Conservation (phyloP, 1,140 invertebrate genomes). For the Yoshiicerus persimilis region DNA sequence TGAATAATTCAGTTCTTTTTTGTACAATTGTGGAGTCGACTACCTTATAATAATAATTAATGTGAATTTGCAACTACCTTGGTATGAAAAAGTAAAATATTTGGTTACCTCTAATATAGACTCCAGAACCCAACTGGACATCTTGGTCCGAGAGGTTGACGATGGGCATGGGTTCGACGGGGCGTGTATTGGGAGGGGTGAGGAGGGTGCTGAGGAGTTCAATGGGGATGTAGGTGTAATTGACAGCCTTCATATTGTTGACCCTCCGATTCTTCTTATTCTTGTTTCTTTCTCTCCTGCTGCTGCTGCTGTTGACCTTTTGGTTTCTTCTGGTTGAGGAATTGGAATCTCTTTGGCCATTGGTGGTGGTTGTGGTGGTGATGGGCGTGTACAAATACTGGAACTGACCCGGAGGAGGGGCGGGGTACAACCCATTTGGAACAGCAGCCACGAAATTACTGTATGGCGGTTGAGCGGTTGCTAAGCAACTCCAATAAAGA, state of each 20-base stretch:
- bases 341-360: neutral
- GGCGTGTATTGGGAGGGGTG: neutral
- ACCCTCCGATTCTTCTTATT: too few relatives aligned
- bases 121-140: neutral
- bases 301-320: neutral
- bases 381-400: neutral
- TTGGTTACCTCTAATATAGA: neutral
- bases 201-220: neutral
- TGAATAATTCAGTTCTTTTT: neutral
- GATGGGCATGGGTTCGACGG: neutral
- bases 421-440: neutral
- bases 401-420: neutral
- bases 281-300: neutral
- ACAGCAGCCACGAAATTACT: neutral
- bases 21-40: too few relatives aligned
- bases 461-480: too few relatives aligned
- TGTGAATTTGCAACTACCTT: neutral
- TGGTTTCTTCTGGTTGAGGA: too few relatives aligned
- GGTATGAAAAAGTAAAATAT: neutral
- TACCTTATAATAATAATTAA: neutral
- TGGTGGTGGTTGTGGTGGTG: neutral
- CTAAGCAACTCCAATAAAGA: too few relatives aligned
- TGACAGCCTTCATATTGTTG: neutral
- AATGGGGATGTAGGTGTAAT: neutral
- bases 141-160: neutral